A percentile compares a stretch with the other conserved stretches of the same genome.
Evolutionary conservation across 1,140 invertebrate species (phyloP).

Genomic region (Drosophila bocki): DNA sequence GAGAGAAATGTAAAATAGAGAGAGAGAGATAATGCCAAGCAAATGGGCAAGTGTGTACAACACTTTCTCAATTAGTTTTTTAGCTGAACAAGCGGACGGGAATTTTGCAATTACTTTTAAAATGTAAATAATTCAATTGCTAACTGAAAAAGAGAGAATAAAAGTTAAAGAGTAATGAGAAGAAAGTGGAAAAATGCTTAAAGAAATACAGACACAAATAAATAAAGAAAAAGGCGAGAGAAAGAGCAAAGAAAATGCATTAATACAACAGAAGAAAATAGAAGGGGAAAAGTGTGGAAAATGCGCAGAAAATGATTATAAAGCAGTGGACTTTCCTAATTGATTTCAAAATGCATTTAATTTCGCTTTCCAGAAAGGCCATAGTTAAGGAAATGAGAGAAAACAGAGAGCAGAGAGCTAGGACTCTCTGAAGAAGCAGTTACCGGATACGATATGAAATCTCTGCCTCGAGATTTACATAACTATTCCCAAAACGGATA

Average conservation of each 20-base stretch:
- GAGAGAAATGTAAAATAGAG: background rate
- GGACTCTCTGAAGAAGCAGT: background rate
- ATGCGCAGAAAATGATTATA: background rate
- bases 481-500: conserved; percentile 33
- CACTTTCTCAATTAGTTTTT: conserved; percentile 31
- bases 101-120: conserved; percentile 8
- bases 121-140: conserved; percentile 16
- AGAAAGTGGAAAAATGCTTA: background rate
- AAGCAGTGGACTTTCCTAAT: conserved; percentile 17
- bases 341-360: conserved; percentile 42
- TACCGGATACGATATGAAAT: background rate
- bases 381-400: background rate
- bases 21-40: background rate
- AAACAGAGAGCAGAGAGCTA: background rate
- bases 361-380: background rate
- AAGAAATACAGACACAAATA: background rate
- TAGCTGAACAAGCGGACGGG: conserved; percentile 1
- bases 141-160: background rate
- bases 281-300: background rate
- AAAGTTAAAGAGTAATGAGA: conserved; percentile 5
- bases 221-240: background rate
- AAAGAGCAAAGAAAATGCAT: background rate
- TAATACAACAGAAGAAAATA: too few species aligned
- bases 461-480: conserved; percentile 35
- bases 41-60: conserved; percentile 15